Evolutionary conservation across 1,140 invertebrate genomes (phyloP), one percentile per base, ranked within the genome.

Genomic region (Limonius californicus): DNA sequence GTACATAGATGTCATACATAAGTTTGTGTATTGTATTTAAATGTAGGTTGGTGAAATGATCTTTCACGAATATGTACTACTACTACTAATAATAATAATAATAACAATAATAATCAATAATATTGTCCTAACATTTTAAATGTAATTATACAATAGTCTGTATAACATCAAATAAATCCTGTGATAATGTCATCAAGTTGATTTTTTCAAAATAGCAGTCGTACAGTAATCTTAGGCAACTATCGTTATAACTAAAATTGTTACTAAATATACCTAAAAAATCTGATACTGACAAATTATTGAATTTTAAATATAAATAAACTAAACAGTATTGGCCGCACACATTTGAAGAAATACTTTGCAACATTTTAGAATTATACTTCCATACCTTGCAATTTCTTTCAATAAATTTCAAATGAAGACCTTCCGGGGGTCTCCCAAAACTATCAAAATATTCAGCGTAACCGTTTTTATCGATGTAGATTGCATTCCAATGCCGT

Each of bases 1-100:
- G 39, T 65, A 47, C 68, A 73, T 54, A 69, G 68, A 18, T 69
- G 62, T 54, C 64, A 66, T 62, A 69, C n/a, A n/a, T n/a, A n/a
- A n/a, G n/a, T n/a, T n/a, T n/a, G n/a, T n/a, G n/a, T n/a, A n/a
- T n/a, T n/a, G n/a, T n/a, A n/a, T n/a, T n/a, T n/a, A n/a, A n/a
- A n/a, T n/a, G n/a, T n/a, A n/a, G n/a, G n/a, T n/a, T n/a, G n/a
- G n/a, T n/a, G n/a, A n/a, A n/a, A n/a, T n/a, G n/a, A n/a, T n/a
- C n/a, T n/a, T n/a, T n/a, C n/a, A n/a, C n/a, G n/a, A n/a, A n/a
- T n/a, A n/a, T n/a, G n/a, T n/a, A n/a, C n/a, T n/a, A n/a, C n/a
- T n/a, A n/a, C n/a, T n/a, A n/a, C n/a, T n/a, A n/a, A n/a, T n/a
- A n/a, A n/a, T n/a, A n/a, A n/a, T n/a, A n/a, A n/a, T n/a, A n/a